These are phyloP conservation scores for Orthosia incerta DNA, from an alignment of 2,888 invertebrate genomes.

Conservation along the genomic window DNA sequence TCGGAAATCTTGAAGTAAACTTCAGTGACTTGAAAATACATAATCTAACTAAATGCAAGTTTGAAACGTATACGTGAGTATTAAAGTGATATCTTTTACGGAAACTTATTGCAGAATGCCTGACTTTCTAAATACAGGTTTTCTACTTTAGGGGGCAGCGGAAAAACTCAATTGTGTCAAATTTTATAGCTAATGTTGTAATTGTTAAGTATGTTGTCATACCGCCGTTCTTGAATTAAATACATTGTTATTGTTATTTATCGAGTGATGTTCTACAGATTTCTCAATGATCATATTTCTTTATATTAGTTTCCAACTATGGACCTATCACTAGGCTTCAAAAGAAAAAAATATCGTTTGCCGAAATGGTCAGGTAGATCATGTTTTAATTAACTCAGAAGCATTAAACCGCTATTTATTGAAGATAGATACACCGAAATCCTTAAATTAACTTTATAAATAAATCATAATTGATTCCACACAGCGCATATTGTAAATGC, in stretches of 20 bases:
- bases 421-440: not conserved
- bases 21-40: constrained; percentile 64
- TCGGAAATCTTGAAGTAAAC: constrained; percentile 61
- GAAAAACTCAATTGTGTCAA: not conserved
- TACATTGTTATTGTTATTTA: too few species aligned
- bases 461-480: constrained; percentile 15
- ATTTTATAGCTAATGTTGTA: not conserved
- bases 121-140: not conserved
- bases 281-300: too few species aligned
- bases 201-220: not conserved
- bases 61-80: constrained; percentile 72
- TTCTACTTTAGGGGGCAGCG: not conserved
- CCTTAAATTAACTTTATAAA: not conserved
- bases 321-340: too few species aligned
- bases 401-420: too few species aligned
- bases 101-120: too few species aligned
- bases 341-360: too few species aligned
- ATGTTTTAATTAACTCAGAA: not conserved
- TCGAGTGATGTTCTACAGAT: too few species aligned
- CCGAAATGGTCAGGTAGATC: too few species aligned
- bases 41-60: constrained; percentile 62
- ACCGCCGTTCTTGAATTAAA: too few species aligned
- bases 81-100: too few species aligned
- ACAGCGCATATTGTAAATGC: constrained; percentile 20
- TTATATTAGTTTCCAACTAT: too few species aligned